These are phyloP conservation scores for Drosophila parthenogenetica DNA, from an alignment of 2,888 invertebrate species.

Conservation along the genomic window DNA sequence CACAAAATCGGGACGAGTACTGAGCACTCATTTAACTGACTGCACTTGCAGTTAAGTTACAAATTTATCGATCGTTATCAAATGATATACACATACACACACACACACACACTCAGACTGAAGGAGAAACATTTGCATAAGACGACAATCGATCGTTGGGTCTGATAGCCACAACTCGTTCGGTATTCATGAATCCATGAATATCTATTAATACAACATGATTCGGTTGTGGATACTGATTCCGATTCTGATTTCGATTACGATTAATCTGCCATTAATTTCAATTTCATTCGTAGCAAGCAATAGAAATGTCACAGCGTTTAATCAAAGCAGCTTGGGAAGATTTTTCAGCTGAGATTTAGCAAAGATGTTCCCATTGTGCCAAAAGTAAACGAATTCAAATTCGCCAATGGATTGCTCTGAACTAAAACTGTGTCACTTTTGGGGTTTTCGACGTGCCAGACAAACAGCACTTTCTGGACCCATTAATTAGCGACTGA, in stretches of 20 bases:
- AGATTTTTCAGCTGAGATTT: slow-evolving; percentile 54
- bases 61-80: slow-evolving; percentile 4
- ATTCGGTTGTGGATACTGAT: slow-evolving; percentile 24
- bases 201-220: slow-evolving; percentile 61
- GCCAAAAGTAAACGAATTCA: not conserved
- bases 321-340: slow-evolving; percentile 78
- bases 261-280: slow-evolving; percentile 76
- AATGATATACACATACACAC: slow-evolving; percentile 1
- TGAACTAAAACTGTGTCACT: slow-evolving; percentile 36
- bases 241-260: slow-evolving; percentile 42
- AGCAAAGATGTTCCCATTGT: slow-evolving; percentile 68
- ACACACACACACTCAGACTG: slow-evolving; percentile 5
- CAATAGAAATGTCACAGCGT: slow-evolving; percentile 74
- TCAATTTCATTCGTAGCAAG: slow-evolving; percentile 58
- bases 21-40: too few relatives aligned
- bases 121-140: slow-evolving; percentile 47
- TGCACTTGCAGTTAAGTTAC: not conserved
- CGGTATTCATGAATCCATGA: slow-evolving; percentile 26
- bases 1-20: slow-evolving; percentile 3
- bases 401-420: slow-evolving; percentile 23
- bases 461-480: slow-evolving; percentile 24
- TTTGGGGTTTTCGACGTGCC: slow-evolving; percentile 9
- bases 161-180: slow-evolving; percentile 31
- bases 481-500: slow-evolving; percentile 47
- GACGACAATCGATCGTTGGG: slow-evolving; percentile 23